Evolutionary conservation across 1,140 invertebrate genomes (phyloP).

Genomic region (Ceratosolen solmsi): DNA sequence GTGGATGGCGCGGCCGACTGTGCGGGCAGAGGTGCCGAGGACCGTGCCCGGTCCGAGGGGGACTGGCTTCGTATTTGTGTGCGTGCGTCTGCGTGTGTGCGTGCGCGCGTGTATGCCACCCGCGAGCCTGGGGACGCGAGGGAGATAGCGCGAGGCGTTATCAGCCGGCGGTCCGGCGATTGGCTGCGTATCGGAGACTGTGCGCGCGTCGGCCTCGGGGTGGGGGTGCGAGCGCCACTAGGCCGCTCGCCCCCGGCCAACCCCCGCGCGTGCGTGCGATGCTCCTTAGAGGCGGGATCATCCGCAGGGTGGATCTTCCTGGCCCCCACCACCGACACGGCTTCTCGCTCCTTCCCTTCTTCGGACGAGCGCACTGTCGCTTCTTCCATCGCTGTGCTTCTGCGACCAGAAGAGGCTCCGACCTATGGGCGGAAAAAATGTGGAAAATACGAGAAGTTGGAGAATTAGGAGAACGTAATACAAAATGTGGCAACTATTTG

Average conservation of each 20-base stretch:
- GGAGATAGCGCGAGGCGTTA: constrained; percentile 71
- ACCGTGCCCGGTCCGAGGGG: constrained; percentile 62
- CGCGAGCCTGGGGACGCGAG: constrained; percentile 55
- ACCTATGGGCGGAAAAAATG: no score
- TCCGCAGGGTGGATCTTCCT: constrained; percentile 66
- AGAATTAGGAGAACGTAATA: no score
- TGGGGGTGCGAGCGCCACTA: neutral
- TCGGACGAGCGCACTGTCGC: no score
- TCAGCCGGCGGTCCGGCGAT: constrained; percentile 72
- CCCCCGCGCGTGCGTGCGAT: constrained; percentile 51
- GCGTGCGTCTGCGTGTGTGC: no score
- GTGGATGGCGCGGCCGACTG: constrained; percentile 48
- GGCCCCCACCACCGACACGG: neutral
- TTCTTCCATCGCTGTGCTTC: neutral
- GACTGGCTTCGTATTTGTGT: no score
- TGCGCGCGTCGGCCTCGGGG: constrained; percentile 56
- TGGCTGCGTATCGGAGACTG: constrained; percentile 73
- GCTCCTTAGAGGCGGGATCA: constrained; percentile 72
- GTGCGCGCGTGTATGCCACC: no score
- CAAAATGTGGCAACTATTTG: neutral
- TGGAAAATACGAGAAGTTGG: no score
- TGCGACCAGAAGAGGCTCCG: no score
- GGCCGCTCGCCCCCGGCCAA: constrained; percentile 42
- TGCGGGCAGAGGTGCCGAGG: constrained; percentile 53
- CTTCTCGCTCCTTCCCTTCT: no score